Percentiles rank a stretch among this genome's conserved stretches.
phyloP scores from a whole-genome alignment of 1,140 invertebrate genomes.

The Heliconius melpomene region DNA sequence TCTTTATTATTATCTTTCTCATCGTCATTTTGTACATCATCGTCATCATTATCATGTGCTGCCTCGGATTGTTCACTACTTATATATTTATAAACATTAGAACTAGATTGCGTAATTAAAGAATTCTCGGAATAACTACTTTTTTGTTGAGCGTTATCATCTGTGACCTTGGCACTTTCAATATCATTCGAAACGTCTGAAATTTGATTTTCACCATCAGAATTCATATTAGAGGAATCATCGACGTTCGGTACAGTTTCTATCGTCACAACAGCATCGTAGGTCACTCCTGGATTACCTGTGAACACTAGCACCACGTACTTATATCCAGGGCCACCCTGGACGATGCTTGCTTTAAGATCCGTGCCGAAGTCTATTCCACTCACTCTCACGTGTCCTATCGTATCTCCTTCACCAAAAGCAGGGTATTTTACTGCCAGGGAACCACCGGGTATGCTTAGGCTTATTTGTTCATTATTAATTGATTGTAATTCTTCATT shows the following conservation, averaged over 20 bases:
- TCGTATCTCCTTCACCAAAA: constrained; percentile 56
- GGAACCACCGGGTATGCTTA: constrained; percentile 65
- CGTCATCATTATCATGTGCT: constrained; percentile 33
- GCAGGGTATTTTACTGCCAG: constrained; percentile 69
- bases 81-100: constrained; percentile 54
- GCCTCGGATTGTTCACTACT: constrained; percentile 39
- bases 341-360: constrained; percentile 69
- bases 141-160: constrained; percentile 38
- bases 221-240: constrained; percentile 20
- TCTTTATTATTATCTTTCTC: constrained; percentile 27
- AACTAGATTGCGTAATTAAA: constrained; percentile 52
- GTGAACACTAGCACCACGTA: constrained; percentile 69
- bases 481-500: constrained; percentile 72
- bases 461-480: constrained; percentile 64
- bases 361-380: constrained; percentile 72
- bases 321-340: constrained; percentile 71
- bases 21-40: constrained; percentile 26
- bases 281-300: constrained; percentile 59
- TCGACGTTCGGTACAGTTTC: constrained; percentile 52
- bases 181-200: constrained; percentile 39
- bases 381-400: constrained; percentile 68
- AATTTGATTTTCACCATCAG: constrained; percentile 16
- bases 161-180: constrained; percentile 55
- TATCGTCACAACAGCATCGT: constrained; percentile 69
- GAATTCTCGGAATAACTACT: constrained; percentile 38